Percentiles rank a stretch among this genome's conserved stretches.
Evolutionary conservation across 2,888 invertebrate species (phyloP).

Genomic region (Drosophila mimica): DNA sequence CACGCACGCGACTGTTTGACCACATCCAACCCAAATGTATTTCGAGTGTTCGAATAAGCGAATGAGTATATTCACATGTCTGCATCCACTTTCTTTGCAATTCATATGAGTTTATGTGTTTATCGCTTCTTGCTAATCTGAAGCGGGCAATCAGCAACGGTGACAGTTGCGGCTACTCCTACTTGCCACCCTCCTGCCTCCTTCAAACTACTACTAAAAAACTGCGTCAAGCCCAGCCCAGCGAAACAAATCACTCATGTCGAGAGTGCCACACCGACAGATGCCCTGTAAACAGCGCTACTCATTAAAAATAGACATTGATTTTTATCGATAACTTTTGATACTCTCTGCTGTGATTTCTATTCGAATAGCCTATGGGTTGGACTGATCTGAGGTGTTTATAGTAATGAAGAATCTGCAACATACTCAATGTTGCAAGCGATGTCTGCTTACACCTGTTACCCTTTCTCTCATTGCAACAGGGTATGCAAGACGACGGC

Average conservation of each 20-base stretch:
- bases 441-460: not conserved
- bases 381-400: not conserved
- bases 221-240: constrained; percentile 16
- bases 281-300: not conserved
- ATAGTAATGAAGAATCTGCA: not conserved
- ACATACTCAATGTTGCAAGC: not conserved
- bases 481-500: constrained; percentile 20
- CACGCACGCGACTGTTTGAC: constrained; percentile 66
- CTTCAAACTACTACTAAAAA: not conserved
- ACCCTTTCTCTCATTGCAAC: not conserved
- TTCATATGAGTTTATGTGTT: constrained; percentile 72
- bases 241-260: not conserved
- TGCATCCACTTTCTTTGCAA: constrained; percentile 75
- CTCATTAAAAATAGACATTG: not conserved
- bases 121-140: constrained; percentile 74
- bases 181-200: constrained; percentile 33
- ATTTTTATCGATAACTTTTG: not conserved
- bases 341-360: not conserved
- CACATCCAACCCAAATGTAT: constrained; percentile 11
- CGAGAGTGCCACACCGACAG: not conserved
- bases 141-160: constrained; percentile 60
- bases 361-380: not conserved
- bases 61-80: constrained; percentile 36
- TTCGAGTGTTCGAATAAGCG: constrained; percentile 14
- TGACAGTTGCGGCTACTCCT: constrained; percentile 76